Evolutionary conservation across 2,888 invertebrate genomes (phyloP).

Genomic region (Plagodis pulveraria): DNA sequence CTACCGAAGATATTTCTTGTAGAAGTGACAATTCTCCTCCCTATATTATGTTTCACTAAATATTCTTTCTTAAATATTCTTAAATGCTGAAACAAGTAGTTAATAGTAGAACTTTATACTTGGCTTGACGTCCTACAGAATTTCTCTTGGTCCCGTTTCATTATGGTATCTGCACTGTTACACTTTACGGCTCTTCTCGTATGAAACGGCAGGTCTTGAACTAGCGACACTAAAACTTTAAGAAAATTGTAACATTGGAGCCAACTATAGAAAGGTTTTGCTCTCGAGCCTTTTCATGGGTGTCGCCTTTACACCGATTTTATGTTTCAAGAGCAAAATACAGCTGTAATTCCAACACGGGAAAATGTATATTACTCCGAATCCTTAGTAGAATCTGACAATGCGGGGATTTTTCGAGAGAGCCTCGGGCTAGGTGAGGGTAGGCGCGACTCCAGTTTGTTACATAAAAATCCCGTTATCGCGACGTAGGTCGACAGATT

Average conservation of each 20-base stretch:
- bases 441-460: conserved; percentile 81
- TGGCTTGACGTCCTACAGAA: conserved; percentile 51
- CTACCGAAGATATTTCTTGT: no score
- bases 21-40: no score
- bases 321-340: conserved; percentile 79
- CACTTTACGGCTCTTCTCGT: conserved; percentile 63
- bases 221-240: conserved; percentile 76
- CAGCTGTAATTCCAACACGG: conserved; percentile 78
- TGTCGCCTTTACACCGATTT: conserved; percentile 78
- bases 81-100: conserved; percentile 11
- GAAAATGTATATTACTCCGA: conserved; percentile 81
- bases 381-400: conserved; percentile 79
- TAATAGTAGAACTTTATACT: conserved; percentile 24
- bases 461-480: conserved; percentile 84
- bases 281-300: conserved; percentile 67
- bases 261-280: conserved; percentile 76
- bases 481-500: conserved; percentile 82
- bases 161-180: conserved; percentile 49
- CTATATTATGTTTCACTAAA: no score
- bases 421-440: conserved; percentile 82
- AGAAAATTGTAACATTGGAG: conserved; percentile 74
- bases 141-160: conserved; percentile 59
- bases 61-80: background rate
- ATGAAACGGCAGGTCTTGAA: conserved; percentile 64
- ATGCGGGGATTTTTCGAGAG: conserved; percentile 76